A percentile compares a stretch with the other conserved stretches of the same genome.
phyloP scores from a whole-genome alignment of 92 coral and sea anemone genomes.

The Diadumene lineata region DNA sequence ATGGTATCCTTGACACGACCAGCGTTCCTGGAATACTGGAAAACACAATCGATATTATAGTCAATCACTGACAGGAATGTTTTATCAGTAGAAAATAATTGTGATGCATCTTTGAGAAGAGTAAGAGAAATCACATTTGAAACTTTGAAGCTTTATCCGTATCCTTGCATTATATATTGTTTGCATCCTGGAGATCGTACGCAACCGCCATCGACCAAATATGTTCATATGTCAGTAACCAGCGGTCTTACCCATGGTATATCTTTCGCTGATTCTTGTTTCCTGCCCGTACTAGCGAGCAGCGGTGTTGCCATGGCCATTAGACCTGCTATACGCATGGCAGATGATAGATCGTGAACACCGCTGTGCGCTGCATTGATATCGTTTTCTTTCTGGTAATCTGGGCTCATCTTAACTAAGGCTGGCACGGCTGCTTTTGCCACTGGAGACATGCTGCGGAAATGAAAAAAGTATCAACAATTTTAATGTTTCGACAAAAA shows the following conservation, averaged over 20 bases:
- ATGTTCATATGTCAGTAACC: no score
- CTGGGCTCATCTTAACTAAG: slow-evolving; percentile 66
- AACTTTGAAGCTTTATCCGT: no score
- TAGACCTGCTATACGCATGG: slow-evolving; percentile 79
- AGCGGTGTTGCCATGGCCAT: slow-evolving; percentile 78
- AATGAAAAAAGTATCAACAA: slow-evolving; percentile 7
- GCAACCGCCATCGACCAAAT: no score
- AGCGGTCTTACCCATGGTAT: slow-evolving; percentile 24
- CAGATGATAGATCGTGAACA: slow-evolving; percentile 46
- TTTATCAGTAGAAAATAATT: no score
- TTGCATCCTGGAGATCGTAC: no score
- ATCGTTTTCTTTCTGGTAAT: slow-evolving; percentile 47
- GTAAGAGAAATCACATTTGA: no score
- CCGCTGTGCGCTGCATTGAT: slow-evolving; percentile 20
- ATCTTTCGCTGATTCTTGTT: slow-evolving; percentile 20
- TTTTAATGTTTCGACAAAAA: not conserved
- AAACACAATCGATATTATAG: not conserved
- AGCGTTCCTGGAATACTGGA: slow-evolving; percentile 27
- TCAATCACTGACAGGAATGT: no score
- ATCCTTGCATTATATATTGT: no score
- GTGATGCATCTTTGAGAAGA: no score
- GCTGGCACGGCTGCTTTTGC: slow-evolving; percentile 76
- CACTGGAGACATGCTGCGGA: slow-evolving; percentile 76
- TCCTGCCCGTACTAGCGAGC: slow-evolving; percentile 52
- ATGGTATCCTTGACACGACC: slow-evolving; percentile 62